Percentiles rank a stretch among this genome's conserved stretches.
phyloP scores from a whole-genome alignment of 2,113 vertebrate genomes.

The Phycodurus eques region DNA sequence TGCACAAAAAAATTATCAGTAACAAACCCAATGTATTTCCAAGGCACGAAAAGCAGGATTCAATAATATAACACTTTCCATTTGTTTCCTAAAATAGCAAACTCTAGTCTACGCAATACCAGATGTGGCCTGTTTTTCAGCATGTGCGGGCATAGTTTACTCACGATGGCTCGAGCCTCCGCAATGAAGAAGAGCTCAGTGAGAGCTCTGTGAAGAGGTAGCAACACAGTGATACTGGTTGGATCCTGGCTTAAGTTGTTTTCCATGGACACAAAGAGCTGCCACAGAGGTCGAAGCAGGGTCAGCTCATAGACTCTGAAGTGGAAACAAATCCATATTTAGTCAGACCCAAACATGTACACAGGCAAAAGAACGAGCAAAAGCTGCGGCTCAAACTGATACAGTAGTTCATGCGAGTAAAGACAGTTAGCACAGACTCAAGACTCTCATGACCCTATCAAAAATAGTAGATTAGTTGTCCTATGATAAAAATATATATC shows the following conservation, averaged over 20 bases:
- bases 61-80: background rate
- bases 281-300: constrained; percentile 90
- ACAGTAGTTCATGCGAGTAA: background rate
- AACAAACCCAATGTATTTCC: no score
- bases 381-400: background rate
- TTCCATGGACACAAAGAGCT: constrained; percentile 90
- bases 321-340: constrained; percentile 7
- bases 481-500: background rate
- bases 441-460: background rate
- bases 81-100: background rate
- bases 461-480: background rate
- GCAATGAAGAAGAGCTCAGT: constrained; percentile 94
- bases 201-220: constrained; percentile 91
- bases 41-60: no score
- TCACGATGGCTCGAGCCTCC: constrained; percentile 87
- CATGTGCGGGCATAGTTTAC: constrained; percentile 28
- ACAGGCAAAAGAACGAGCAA: background rate
- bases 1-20: no score
- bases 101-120: background rate
- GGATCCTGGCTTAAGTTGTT: constrained; percentile 79
- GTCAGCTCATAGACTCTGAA: constrained; percentile 87
- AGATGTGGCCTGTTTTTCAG: constrained; percentile 1
- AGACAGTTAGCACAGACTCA: background rate
- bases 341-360: constrained; percentile 1
- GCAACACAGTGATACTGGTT: constrained; percentile 82